Percentiles rank a stretch among this genome's conserved stretches.
Conservation (phyloP, 2,113 vertebrate species). For the Rousettus leschenaultii region DNA sequence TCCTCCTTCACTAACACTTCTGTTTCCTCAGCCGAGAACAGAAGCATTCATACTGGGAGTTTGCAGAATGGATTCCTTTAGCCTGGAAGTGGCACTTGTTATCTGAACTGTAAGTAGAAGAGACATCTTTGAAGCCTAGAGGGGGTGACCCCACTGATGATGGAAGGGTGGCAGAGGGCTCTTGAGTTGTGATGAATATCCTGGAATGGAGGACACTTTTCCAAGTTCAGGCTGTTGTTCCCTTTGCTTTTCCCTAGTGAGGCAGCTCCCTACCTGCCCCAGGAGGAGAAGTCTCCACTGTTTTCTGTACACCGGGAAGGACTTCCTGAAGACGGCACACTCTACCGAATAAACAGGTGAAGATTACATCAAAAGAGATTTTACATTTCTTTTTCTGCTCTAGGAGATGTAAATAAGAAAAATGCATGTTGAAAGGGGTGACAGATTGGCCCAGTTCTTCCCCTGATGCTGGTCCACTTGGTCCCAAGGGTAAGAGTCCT, state of each 20-base stretch:
- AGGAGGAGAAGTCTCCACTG: slow-evolving; percentile 86
- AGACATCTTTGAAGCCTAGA: not conserved
- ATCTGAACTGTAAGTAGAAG: slow-evolving; percentile 83
- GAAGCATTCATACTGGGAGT: slow-evolving; percentile 88
- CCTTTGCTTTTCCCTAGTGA: slow-evolving; percentile 81
- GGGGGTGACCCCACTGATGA: not conserved
- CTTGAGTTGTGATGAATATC: not conserved
- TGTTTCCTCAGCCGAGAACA: slow-evolving; percentile 85
- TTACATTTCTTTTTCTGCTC: not conserved
- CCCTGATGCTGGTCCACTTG: not conserved
- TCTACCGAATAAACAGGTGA: slow-evolving; percentile 88
- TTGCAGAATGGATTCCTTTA: slow-evolving; percentile 91
- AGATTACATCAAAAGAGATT: not conserved
- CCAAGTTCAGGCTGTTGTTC: not conserved
- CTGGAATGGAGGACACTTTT: not conserved
- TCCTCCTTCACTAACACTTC: not conserved
- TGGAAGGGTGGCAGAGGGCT: not conserved
- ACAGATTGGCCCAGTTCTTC: not conserved
- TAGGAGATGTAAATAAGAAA: not conserved
- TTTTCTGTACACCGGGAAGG: slow-evolving; percentile 91
- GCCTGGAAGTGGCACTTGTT: slow-evolving; percentile 85
- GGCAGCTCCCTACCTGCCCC: slow-evolving; percentile 87
- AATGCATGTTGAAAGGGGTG: not conserved
- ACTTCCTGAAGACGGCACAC: slow-evolving; percentile 76
- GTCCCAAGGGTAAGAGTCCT: not conserved